A percentile compares a stretch with the other conserved stretches of the same genome.
Conservation (phyloP, 1,140 invertebrate species). For the Drosophila melanica region DNA sequence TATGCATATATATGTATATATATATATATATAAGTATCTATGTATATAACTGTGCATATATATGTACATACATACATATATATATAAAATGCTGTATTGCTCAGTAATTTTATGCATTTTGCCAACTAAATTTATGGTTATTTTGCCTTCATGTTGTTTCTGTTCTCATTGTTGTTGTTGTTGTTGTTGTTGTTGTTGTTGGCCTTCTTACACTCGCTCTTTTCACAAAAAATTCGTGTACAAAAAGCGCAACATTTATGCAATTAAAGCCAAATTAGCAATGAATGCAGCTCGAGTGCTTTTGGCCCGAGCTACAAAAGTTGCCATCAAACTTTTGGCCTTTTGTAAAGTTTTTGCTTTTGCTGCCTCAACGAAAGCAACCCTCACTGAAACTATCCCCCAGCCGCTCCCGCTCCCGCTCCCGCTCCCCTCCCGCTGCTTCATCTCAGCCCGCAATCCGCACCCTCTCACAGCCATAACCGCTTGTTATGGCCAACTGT, state of each 20-base stretch:
- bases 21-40: conserved; percentile 32
- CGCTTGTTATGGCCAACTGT: conserved; percentile 36
- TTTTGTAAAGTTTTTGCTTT: conserved; percentile 77
- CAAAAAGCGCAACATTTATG: conserved; percentile 82
- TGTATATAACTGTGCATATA: no score
- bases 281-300: conserved; percentile 81
- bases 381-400: conserved; percentile 14
- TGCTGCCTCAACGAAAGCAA: conserved; percentile 28
- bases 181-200: conserved; percentile 11
- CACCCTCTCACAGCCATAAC: conserved; percentile 5
- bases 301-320: conserved; percentile 67
- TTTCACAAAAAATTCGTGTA: conserved; percentile 58
- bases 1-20: conserved; percentile 43
- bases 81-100: conserved; percentile 5
- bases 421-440: not conserved
- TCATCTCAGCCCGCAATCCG: not conserved
- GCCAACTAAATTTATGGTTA: conserved; percentile 69
- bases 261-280: conserved; percentile 82
- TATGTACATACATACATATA: conserved; percentile 7
- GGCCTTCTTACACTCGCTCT: conserved; percentile 10
- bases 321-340: conserved; percentile 81
- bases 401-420: no score
- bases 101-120: conserved; percentile 53
- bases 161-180: conserved; percentile 25
- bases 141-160: conserved; percentile 25